These are phyloP conservation scores for Zophobas morio DNA, from an alignment of 1,140 invertebrate genomes.

Conservation along the genomic window DNA sequence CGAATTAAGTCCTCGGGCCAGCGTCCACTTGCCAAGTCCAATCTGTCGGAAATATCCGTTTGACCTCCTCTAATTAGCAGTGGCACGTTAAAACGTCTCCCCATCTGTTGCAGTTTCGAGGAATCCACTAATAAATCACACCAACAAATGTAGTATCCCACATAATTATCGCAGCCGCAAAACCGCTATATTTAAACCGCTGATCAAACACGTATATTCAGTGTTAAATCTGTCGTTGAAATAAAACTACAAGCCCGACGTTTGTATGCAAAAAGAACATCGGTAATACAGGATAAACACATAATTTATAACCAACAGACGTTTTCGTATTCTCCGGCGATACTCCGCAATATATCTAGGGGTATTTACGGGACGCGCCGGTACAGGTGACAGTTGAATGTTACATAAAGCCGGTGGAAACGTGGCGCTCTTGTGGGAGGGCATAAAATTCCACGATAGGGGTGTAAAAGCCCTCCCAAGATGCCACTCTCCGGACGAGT, in stretches of 20 bases:
- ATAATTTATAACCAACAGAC: slow-evolving; percentile 48
- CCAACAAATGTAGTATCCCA: no score
- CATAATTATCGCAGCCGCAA: neutral
- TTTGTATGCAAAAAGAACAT: slow-evolving; percentile 47
- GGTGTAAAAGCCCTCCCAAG: slow-evolving; percentile 5
- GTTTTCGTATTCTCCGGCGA: slow-evolving; percentile 47
- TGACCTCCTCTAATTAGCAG: no score
- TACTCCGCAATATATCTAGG: slow-evolving; percentile 46
- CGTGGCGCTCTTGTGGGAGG: slow-evolving; percentile 31
- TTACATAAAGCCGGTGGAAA: slow-evolving; percentile 43
- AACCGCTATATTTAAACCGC: neutral
- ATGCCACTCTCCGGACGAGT: neutral
- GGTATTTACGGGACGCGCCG: slow-evolving; percentile 40
- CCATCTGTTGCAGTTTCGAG: no score
- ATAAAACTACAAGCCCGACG: slow-evolving; percentile 34
- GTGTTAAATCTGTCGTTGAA: slow-evolving; percentile 30
- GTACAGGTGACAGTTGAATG: slow-evolving; percentile 48
- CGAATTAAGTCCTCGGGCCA: no score
- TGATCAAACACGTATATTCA: slow-evolving; percentile 3
- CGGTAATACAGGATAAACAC: slow-evolving; percentile 46
- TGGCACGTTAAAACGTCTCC: no score
- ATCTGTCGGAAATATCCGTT: no score
- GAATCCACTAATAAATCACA: no score
- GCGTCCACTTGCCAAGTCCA: no score
- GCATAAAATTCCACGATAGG: slow-evolving; percentile 19